phyloP scores from a whole-genome alignment of 2,113 vertebrate species.

The Brienomyrus longianalis region DNA sequence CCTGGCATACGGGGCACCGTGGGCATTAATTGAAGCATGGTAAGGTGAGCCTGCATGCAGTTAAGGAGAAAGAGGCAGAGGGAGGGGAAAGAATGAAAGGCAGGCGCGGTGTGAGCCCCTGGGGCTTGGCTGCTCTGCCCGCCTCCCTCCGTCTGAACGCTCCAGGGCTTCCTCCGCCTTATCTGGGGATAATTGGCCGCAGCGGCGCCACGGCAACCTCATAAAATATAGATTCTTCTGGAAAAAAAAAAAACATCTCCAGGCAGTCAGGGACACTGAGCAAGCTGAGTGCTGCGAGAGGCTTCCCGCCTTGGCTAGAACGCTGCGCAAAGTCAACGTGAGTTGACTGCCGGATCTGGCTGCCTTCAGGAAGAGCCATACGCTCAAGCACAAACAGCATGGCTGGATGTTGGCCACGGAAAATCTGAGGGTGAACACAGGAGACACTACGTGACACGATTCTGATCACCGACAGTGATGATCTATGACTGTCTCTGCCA shows the following conservation, averaged over 20 bases:
- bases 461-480: not conserved
- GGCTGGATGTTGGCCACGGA: not conserved
- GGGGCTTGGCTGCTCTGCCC: slow-evolving; percentile 56
- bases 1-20: not conserved
- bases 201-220: slow-evolving; percentile 65
- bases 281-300: not conserved
- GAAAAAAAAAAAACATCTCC: slow-evolving; percentile 41
- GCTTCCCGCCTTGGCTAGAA: not conserved
- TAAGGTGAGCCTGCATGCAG: not conserved
- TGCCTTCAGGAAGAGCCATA: not conserved
- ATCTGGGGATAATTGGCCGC: slow-evolving; percentile 69
- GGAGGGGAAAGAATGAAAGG: slow-evolving; percentile 36
- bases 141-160: slow-evolving; percentile 56
- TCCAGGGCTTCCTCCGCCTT: slow-evolving; percentile 66
- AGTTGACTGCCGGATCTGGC: not conserved
- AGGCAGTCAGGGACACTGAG: not conserved
- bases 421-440: not conserved
- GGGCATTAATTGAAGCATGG: not conserved
- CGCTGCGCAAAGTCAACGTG: not conserved
- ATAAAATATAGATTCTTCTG: slow-evolving; percentile 71
- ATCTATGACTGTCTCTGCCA: not conserved
- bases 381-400: not conserved
- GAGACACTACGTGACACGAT: no score
- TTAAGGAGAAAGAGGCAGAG: not conserved
- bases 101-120: slow-evolving; percentile 51